phyloP scores from a whole-genome alignment of 2,888 invertebrate genomes.

The Oscheius sp. region DNA sequence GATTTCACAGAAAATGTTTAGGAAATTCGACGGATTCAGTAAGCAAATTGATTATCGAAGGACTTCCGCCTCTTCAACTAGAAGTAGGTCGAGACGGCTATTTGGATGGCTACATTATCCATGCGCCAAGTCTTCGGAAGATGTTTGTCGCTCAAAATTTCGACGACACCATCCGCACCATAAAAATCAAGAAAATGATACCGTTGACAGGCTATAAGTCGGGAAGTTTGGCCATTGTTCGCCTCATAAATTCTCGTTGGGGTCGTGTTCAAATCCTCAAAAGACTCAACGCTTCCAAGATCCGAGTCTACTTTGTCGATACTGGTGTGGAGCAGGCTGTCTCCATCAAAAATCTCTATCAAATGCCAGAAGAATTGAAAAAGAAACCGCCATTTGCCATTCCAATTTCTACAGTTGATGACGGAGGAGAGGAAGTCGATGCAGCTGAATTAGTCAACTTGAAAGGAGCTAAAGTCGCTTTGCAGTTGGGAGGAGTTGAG shows the following conservation, averaged over 20 bases:
- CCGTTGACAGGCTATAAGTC: background rate
- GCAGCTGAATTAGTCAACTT: background rate
- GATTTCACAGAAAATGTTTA: background rate
- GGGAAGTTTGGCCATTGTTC: background rate
- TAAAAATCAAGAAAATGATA: too few species aligned
- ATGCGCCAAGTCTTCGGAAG: conserved; percentile 4
- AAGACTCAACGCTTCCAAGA: background rate
- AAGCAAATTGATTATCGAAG: background rate
- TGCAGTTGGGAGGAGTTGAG: background rate
- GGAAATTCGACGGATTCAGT: conserved; percentile 8
- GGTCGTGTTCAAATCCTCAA: conserved; percentile 8
- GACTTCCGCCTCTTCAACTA: conserved; percentile 3
- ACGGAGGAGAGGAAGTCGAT: background rate
- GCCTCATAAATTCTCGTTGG: conserved; percentile 8
- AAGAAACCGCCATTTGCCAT: background rate
- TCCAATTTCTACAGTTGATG: background rate
- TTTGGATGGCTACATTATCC: conserved; percentile 9
- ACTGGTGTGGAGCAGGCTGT: conserved; percentile 13
- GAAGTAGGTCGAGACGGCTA: conserved; percentile 6
- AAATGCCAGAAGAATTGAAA: background rate
- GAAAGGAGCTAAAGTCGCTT: conserved; percentile 16
- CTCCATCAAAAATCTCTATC: conserved; percentile 19
- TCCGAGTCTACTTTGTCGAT: conserved; percentile 11
- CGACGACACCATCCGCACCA: background rate
- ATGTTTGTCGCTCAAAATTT: background rate